phyloP scores from a whole-genome alignment of 2,113 vertebrate species.

The Heterocephalus glaber region DNA sequence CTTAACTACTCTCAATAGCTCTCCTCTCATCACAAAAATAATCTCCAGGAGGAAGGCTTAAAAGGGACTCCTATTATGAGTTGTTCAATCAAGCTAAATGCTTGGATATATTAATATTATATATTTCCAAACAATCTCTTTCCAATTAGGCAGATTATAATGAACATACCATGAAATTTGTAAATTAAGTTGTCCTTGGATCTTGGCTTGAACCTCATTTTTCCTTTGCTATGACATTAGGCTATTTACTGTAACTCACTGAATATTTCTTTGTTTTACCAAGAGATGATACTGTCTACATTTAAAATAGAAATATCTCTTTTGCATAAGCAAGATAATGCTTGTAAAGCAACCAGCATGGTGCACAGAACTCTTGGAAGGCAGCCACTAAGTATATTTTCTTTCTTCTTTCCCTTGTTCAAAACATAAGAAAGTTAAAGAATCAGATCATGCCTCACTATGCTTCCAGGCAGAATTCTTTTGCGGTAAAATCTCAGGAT shows the following conservation, averaged over 20 bases:
- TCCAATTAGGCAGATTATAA: not conserved
- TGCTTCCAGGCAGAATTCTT: not conserved
- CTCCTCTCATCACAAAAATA: not conserved
- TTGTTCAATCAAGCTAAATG: not conserved
- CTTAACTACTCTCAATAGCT: not conserved
- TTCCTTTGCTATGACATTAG: not conserved
- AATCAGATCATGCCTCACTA: not conserved
- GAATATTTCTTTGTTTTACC: not conserved
- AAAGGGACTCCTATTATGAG: not conserved
- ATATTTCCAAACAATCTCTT: not conserved
- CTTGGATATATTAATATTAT: not conserved
- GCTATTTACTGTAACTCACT: not conserved
- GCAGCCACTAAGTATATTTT: not conserved
- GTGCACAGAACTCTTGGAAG: not conserved
- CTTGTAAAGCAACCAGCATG: not conserved
- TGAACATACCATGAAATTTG: not conserved
- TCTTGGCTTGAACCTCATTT: not conserved
- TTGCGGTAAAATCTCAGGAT: not conserved
- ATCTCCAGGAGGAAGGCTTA: not conserved
- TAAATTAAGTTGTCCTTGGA: conserved; percentile 13
- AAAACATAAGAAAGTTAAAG: not conserved
- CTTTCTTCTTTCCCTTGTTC: not conserved
- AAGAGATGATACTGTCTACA: not conserved
- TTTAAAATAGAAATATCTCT: not conserved
- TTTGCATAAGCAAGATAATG: not conserved